Conservation (phyloP, 2,113 vertebrate species). For the Sinocyclocheilus anshuiensis region DNA sequence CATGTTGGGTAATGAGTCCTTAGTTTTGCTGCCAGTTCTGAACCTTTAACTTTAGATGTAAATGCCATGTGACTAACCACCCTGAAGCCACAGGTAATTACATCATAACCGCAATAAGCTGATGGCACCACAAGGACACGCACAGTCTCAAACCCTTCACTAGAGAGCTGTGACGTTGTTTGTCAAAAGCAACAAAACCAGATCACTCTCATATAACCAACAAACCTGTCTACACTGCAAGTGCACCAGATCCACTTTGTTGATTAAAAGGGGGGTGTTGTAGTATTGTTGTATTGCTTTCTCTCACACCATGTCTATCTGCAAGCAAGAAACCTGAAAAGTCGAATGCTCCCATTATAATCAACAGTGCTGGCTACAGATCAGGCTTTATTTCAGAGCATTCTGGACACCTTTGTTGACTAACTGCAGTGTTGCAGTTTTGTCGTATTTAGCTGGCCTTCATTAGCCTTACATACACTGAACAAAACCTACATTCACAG, state of each 20-base stretch:
- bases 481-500: constrained; percentile 62
- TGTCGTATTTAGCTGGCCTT: constrained; percentile 77
- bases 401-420: not conserved
- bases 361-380: not conserved
- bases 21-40: not conserved
- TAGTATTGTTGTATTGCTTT: not conserved
- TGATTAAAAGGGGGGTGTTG: not conserved
- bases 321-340: not conserved
- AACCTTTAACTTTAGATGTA: not conserved
- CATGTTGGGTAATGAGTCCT: not conserved
- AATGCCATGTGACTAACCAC: not conserved
- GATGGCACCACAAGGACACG: not conserved
- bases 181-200: no score
- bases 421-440: constrained; percentile 10
- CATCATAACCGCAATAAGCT: not conserved
- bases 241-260: not conserved
- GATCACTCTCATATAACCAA: no score
- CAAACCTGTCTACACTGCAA: no score
- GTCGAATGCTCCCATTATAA: not conserved
- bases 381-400: not conserved
- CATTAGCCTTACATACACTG: constrained; percentile 77
- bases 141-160: not conserved
- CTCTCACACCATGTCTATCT: not conserved
- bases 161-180: no score
- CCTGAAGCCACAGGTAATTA: not conserved